Base-by-base conservation (phyloP, 2,113 vertebrate genomes). In the Ophthalmolycus amberensis region DNA sequence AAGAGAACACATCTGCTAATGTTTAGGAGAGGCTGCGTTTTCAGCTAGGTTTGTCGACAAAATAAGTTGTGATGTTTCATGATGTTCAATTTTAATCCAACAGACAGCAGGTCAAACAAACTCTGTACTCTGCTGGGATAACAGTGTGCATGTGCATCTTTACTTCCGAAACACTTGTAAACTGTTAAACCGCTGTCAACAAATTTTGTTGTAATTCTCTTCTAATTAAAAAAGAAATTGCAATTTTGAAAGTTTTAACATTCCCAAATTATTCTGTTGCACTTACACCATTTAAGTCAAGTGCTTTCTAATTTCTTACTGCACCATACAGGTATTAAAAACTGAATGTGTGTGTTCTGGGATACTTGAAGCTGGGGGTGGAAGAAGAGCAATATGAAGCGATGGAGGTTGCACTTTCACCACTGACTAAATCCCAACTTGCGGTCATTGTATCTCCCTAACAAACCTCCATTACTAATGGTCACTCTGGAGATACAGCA, bases 381-480 rank as follows among this genome's bases (percentile, higher is more conserved):
- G 25, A 29, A 15, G 56, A 12, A 6, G 25, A 29, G 29, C 56
- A 59, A 58, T 5, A 27, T 2, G 56, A 27, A 58, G 56, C 9
- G 7, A 15, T 59, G 54, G 14, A 58, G 6, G 56, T 59, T 59
- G 27, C 29, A 29, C 4, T 5, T 27, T 27, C 22, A 12, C 54
- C 25, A 29, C 56, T 25, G n/a, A 32, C 32, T 63, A 18, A 20
- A 62, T 38, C 48, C 56, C 15, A 76, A 32, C 32, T 63, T 66
- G 20, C 65, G 72, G 34, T 46, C 64, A 79, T 46, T 46, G 14
- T 11, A 82, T 79, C 11, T 6, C 70, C 8, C 3, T 3, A 50
- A 70, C 38, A 14, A 37, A 25, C 11, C 29, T 52, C 38, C 2
- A n/a, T 74, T 14, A 70, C 9, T 48, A 37, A 20, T 42, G 27